A percentile compares a stretch with the other conserved stretches of the same genome.
Evolutionary conservation across 2,797 vertebrate species (phyloP).

Genomic region (Enteromius treurensis): DNA sequence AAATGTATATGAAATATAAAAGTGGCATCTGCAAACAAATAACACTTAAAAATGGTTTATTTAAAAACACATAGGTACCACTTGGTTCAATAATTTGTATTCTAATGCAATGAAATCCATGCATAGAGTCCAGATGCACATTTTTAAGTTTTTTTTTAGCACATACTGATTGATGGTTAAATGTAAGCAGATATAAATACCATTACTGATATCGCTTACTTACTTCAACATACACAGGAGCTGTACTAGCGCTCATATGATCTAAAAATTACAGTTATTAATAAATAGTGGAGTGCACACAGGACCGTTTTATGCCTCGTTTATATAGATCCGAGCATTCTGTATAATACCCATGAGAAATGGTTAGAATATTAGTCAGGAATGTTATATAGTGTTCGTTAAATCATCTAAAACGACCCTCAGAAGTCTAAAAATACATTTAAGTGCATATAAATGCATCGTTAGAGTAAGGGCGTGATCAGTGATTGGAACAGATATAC

Average conservation of each 20-base stretch:
- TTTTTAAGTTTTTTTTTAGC: neutral
- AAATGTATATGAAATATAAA: neutral
- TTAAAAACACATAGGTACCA: neutral
- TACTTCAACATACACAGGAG: neutral
- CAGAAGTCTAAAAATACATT: slow-evolving; percentile 48
- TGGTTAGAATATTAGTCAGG: slow-evolving; percentile 7
- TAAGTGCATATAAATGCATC: slow-evolving; percentile 28
- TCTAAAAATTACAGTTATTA: neutral
- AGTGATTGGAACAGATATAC: slow-evolving; percentile 31
- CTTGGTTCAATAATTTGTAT: neutral
- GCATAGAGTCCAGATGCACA: neutral
- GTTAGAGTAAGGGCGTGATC: slow-evolving; percentile 26
- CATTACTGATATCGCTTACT: neutral
- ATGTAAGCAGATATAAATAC: slow-evolving; percentile 21
- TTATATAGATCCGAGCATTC: slow-evolving; percentile 31
- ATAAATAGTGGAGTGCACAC: neutral
- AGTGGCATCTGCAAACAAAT: neutral
- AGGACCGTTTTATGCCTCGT: neutral
- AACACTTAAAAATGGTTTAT: neutral
- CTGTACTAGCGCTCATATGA: neutral
- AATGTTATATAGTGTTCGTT: slow-evolving; percentile 8
- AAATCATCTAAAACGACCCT: slow-evolving; percentile 31
- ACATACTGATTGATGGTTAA: neutral
- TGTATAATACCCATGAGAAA: slow-evolving; percentile 13
- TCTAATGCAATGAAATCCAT: neutral